A percentile compares a stretch with the other conserved stretches of the same genome.
phyloP scores from a whole-genome alignment of 2,797 vertebrate genomes.

The Rhincodon typus region DNA sequence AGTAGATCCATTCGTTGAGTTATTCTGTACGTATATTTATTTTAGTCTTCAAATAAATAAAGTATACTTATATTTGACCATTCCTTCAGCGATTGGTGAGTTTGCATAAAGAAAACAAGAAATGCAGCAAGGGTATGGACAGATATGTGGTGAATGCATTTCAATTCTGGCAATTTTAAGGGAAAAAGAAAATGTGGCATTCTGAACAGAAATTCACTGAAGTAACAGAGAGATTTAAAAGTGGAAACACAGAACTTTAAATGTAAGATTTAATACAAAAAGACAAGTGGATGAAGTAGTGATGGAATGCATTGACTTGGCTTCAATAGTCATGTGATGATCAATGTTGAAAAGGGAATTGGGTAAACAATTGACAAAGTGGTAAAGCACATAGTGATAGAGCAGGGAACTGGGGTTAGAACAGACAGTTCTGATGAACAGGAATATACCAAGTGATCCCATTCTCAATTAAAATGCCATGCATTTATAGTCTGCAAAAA shows the following conservation, averaged over 20 bases:
- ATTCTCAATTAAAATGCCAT: not conserved
- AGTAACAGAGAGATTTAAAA: not conserved
- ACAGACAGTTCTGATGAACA: not conserved
- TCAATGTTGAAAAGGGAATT: not conserved
- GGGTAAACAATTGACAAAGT: not conserved
- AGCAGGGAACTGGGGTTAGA: not conserved
- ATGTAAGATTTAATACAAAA: not conserved
- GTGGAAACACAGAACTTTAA: not conserved
- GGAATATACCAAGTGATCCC: not conserved
- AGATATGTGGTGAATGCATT: not conserved
- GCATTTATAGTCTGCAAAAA: not conserved
- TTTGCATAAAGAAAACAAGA: too few species aligned
- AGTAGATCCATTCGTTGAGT: too few species aligned
- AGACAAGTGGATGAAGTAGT: not conserved
- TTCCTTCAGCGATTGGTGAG: too few species aligned
- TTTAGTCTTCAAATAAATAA: too few species aligned
- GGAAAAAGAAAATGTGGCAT: not conserved
- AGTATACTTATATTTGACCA: too few species aligned
- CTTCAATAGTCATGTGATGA: not conserved
- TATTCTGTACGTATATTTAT: too few species aligned
- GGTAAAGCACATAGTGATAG: not conserved
- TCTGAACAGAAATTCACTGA: not conserved
- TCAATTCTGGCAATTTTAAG: not conserved
- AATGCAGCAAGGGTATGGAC: not conserved
- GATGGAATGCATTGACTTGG: not conserved